A percentile compares a stretch with the other conserved stretches of the same genome.
Conservation (phyloP, 2,113 vertebrate genomes). For the Tiliqua scincoides region DNA sequence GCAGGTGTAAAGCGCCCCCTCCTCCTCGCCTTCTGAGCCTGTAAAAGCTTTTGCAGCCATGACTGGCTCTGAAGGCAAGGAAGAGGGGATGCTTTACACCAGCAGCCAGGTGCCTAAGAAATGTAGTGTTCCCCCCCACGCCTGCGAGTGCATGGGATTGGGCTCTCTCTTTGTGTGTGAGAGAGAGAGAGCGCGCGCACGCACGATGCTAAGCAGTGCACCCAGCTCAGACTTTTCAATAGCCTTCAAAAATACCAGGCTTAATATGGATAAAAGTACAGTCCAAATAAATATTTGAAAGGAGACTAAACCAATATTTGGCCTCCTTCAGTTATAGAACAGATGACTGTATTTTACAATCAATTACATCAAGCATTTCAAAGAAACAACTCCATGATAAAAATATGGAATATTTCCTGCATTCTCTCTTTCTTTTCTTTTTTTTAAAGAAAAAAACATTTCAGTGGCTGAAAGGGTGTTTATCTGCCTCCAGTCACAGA, state of each 20-base stretch:
- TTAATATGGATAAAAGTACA: conserved; percentile 51
- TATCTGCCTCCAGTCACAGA: conserved; percentile 25
- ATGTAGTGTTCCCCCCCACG: too few relatives aligned
- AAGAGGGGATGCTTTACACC: too few relatives aligned
- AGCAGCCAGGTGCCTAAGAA: too few relatives aligned
- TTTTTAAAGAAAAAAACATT: conserved; percentile 40
- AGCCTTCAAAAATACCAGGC: conserved; percentile 30
- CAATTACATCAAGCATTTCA: background rate
- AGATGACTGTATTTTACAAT: background rate
- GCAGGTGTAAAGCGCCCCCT: too few relatives aligned
- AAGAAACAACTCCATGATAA: conserved; percentile 7
- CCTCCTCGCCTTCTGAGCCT: too few relatives aligned
- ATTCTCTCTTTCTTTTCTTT: too few relatives aligned
- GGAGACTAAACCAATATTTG: conserved; percentile 37
- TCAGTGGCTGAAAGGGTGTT: conserved; percentile 19
- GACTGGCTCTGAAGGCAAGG: too few relatives aligned
- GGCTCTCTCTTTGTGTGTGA: too few relatives aligned
- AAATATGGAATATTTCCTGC: conserved; percentile 14
- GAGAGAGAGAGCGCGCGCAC: too few relatives aligned
- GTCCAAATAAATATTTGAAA: conserved; percentile 54
- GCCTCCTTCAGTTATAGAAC: conserved; percentile 12
- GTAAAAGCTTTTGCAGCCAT: too few relatives aligned
- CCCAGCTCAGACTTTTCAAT: conserved; percentile 25
- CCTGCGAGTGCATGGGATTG: too few relatives aligned
- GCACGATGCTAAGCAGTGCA: conserved; percentile 44